phyloP scores from a whole-genome alignment of 2,797 vertebrate genomes.

The Neopelma chrysocephalum region DNA sequence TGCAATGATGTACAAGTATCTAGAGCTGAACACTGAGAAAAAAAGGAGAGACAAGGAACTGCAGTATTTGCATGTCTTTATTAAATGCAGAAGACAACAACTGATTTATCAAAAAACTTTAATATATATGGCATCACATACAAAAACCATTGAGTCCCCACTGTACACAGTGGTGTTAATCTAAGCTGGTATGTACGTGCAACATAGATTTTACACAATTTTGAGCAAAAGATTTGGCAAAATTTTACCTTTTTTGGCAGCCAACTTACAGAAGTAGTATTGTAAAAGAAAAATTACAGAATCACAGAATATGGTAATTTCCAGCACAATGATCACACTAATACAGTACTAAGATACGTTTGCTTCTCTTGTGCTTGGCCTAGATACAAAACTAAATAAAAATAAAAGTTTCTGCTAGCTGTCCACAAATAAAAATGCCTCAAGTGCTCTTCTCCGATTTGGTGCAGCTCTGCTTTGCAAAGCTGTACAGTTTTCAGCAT shows the following conservation, averaged over 20 bases:
- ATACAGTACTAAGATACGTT: neutral
- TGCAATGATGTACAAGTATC: neutral
- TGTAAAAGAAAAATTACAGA: neutral
- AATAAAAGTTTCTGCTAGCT: neutral
- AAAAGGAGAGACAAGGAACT: neutral
- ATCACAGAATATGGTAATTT: neutral
- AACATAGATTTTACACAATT: neutral
- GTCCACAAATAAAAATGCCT: neutral
- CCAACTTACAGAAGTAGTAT: neutral
- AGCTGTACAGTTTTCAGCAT: neutral
- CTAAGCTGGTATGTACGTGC: neutral
- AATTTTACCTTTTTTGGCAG: neutral
- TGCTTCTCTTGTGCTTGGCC: neutral
- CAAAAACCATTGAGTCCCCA: neutral
- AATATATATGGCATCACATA: neutral
- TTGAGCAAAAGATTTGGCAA: neutral
- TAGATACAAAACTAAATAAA: neutral
- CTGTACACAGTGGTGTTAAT: neutral
- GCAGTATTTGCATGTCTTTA: neutral
- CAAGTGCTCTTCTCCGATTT: neutral
- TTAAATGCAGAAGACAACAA: neutral
- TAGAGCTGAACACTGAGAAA: neutral
- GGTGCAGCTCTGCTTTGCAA: neutral
- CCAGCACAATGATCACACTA: neutral
- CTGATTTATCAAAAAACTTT: neutral